phyloP scores from a whole-genome alignment of 1,140 invertebrate species.

The Ganaspis sp. region DNA sequence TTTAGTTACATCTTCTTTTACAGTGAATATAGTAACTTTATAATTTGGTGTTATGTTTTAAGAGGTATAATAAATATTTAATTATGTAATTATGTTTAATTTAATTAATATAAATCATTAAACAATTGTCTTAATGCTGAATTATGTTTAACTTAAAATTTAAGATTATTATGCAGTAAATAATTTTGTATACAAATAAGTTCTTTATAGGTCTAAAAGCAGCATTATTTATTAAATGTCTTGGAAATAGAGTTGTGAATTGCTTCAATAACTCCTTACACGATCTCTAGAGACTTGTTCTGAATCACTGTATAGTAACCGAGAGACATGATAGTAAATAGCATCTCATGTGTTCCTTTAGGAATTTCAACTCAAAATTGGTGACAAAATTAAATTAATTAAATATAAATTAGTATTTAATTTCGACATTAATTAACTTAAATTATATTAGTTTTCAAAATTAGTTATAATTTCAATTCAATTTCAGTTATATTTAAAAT shows the following conservation, averaged over 20 bases:
- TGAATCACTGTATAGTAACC: background rate
- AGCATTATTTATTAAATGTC: background rate
- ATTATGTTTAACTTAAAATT: no score
- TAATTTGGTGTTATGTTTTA: no score
- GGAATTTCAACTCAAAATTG: background rate
- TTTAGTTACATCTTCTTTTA: no score
- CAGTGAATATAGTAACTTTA: no score
- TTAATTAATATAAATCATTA: no score
- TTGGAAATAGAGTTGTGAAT: background rate
- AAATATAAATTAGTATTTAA: background rate
- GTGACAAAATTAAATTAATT: background rate
- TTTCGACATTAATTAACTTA: no score
- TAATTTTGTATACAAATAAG: background rate
- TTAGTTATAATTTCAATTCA: no score
- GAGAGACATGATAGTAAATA: background rate
- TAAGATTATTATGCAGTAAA: background rate
- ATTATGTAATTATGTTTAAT: no score
- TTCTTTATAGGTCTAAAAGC: background rate
- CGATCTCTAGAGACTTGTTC: background rate
- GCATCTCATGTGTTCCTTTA: background rate
- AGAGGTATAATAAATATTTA: no score
- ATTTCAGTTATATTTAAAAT: no score
- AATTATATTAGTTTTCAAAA: no score
- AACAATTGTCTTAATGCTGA: no score
- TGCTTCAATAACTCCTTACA: background rate